Percentiles rank a stretch among this genome's conserved stretches.
These are phyloP conservation scores for Parnassius glacialis DNA, from an alignment of 2,888 invertebrate species.

Conservation along the genomic window DNA sequence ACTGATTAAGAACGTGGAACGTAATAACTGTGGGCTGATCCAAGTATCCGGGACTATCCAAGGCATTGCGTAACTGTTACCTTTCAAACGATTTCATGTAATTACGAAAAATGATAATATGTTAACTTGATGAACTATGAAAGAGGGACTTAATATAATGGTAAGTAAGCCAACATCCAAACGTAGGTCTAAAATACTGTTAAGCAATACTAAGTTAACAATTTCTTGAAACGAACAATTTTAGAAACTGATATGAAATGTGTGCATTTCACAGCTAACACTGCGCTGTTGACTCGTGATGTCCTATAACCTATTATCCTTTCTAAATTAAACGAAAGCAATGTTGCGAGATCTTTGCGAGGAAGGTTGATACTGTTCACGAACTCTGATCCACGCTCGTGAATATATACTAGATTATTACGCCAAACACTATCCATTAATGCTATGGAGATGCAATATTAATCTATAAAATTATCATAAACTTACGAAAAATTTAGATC, in stretches of 20 bases:
- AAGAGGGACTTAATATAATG: slow-evolving; percentile 8
- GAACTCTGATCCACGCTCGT: slow-evolving; percentile 1
- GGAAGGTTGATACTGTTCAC: slow-evolving; percentile 18
- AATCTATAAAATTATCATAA: too few relatives aligned
- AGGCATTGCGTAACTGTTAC: neutral
- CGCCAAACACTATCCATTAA: neutral
- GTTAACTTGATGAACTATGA: too few relatives aligned
- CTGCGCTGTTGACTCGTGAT: slow-evolving; percentile 9
- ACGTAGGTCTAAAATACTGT: too few relatives aligned
- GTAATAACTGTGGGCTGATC: slow-evolving; percentile 42
- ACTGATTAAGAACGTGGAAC: neutral
- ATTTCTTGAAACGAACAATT: neutral
- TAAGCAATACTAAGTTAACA: too few relatives aligned
- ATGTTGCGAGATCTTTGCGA: too few relatives aligned
- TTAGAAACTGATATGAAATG: slow-evolving; percentile 16
- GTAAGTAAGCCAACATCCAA: slow-evolving; percentile 26
- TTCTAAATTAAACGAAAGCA: slow-evolving; percentile 5
- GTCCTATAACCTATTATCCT: slow-evolving; percentile 3
- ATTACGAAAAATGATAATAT: too few relatives aligned
- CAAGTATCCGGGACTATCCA: slow-evolving; percentile 34
- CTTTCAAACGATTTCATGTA: neutral
- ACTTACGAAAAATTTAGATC: too few relatives aligned
- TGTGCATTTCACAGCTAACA: slow-evolving; percentile 27
- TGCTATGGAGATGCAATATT: too few relatives aligned
- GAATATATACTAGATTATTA: neutral